phyloP scores from a whole-genome alignment of 2,113 vertebrate genomes.

The Salvelinus fontinalis region DNA sequence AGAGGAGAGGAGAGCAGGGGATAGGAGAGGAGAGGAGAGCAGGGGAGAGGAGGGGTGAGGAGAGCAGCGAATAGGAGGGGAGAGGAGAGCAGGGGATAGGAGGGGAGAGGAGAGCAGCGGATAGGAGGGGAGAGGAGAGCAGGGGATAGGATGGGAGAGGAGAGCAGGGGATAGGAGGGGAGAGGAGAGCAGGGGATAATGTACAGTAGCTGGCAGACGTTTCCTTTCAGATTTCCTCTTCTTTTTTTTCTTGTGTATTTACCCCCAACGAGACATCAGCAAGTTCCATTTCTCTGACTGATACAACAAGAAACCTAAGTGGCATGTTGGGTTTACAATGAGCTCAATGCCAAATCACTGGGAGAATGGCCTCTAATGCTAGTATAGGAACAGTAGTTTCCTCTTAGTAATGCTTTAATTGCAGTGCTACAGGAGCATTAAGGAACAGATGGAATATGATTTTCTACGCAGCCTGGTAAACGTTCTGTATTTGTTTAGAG shows the following conservation, averaged over 20 bases:
- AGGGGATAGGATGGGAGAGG: no score
- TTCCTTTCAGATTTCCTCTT: conserved; percentile 6
- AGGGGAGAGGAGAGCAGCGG: no score
- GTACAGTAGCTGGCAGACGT: conserved; percentile 20
- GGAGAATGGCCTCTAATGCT: not conserved
- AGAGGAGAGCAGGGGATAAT: conserved; percentile 14
- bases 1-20: no score
- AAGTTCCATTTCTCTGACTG: conserved; percentile 5
- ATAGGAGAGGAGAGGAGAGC: no score
- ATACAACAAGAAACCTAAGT: conserved; percentile 3
- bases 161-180: no score
- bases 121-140: no score
- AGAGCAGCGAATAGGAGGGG: not conserved
- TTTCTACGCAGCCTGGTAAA: not conserved
- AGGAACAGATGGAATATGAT: conserved; percentile 1
- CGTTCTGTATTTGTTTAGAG: conserved; percentile 4
- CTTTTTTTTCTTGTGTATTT: conserved; percentile 6
- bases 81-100: no score
- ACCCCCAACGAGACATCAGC: not conserved
- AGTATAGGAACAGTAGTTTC: not conserved
- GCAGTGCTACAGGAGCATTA: not conserved
- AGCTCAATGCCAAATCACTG: not conserved
- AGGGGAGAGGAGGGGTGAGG: no score
- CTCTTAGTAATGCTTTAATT: not conserved
- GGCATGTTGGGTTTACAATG: conserved; percentile 10